Percentiles rank a stretch among this genome's conserved stretches.
These are phyloP conservation scores for Brienomyrus brachyistius DNA, from an alignment of 2,113 vertebrate genomes.

Conservation along the genomic window DNA sequence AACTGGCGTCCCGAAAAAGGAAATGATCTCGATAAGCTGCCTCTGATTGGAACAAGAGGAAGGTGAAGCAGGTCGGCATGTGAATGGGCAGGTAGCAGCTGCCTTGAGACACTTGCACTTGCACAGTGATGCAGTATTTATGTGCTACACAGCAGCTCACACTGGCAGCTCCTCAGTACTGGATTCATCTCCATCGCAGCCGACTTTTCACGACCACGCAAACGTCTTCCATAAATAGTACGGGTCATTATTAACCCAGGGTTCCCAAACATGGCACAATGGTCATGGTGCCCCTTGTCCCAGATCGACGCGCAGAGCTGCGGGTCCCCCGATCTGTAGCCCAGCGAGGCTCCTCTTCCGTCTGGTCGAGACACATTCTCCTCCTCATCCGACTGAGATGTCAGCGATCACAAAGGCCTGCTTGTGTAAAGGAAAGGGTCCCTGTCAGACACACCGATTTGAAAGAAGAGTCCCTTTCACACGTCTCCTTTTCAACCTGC, in stretches of 20 bases:
- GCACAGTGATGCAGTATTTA: background rate
- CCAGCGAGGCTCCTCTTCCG: background rate
- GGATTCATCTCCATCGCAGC: background rate
- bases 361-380: background rate
- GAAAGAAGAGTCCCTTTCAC: conserved; percentile 18
- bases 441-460: conserved; percentile 23
- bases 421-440: conserved; percentile 18
- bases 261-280: background rate
- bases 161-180: background rate
- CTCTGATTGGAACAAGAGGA: background rate
- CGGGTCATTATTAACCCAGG: background rate
- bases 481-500: conserved; percentile 17
- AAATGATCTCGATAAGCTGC: background rate
- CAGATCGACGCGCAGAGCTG: background rate
- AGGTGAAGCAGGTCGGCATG: background rate
- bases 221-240: background rate
- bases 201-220: background rate
- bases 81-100: background rate
- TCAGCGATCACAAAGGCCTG: conserved; percentile 2
- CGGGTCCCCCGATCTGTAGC: background rate
- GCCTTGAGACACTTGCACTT: background rate
- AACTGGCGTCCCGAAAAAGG: background rate
- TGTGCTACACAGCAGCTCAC: background rate
- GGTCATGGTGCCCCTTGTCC: background rate
- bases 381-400: background rate